A percentile compares a stretch with the other conserved stretches of the same genome.
These are phyloP conservation scores for Agrotis segetum DNA, from an alignment of 2,888 invertebrate genomes.

Conservation along the genomic window DNA sequence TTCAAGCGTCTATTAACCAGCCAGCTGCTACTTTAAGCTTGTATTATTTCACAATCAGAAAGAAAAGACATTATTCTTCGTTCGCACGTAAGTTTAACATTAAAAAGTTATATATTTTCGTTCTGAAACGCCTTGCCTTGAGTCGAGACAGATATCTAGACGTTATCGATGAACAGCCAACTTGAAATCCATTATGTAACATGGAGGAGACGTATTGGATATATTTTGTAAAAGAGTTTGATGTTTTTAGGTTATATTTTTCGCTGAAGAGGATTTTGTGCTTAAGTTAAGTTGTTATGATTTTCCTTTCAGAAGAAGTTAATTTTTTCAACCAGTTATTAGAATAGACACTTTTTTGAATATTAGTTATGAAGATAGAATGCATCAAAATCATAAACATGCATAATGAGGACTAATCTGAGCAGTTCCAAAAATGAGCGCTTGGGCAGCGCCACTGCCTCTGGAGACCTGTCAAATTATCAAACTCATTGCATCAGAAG, in stretches of 20 bases:
- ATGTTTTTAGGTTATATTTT: neutral
- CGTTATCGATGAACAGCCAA: conserved; percentile 28
- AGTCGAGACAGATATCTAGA: conserved; percentile 32
- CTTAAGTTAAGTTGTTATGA: no score
- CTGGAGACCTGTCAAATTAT: no score
- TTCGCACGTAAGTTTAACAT: conserved; percentile 28
- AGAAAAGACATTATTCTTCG: conserved; percentile 37
- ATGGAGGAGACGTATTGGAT: neutral
- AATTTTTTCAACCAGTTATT: no score
- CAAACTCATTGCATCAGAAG: no score
- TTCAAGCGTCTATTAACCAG: neutral
- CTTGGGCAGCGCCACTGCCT: no score
- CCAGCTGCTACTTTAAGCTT: conserved; percentile 9
- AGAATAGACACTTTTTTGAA: no score
- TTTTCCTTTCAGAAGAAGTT: no score
- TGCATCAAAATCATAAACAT: no score
- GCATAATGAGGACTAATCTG: no score
- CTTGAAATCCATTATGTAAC: conserved; percentile 15
- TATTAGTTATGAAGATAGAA: no score
- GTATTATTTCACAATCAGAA: conserved; percentile 15
- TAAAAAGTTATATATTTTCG: conserved; percentile 38
- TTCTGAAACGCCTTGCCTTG: conserved; percentile 1
- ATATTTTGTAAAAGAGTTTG: neutral
- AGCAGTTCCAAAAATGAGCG: no score
- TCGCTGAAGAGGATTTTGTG: neutral